phyloP scores from a whole-genome alignment of 92 coral and sea anemone species.

The Pocillopora meandrina region DNA sequence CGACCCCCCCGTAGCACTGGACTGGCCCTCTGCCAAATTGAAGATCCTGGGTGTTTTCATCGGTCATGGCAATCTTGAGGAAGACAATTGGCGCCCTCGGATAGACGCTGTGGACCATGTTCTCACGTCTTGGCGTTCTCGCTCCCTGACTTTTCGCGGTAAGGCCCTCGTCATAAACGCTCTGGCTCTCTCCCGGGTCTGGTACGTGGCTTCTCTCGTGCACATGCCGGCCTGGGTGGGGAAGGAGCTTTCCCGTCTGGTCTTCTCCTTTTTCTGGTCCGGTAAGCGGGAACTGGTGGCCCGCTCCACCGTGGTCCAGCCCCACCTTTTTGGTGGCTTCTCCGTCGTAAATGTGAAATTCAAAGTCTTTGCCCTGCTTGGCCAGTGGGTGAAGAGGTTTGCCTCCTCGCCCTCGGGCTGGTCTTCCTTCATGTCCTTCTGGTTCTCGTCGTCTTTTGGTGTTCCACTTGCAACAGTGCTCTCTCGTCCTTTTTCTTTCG shows the following conservation, averaged over 20 bases:
- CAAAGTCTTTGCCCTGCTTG: background rate
- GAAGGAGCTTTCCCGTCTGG: background rate
- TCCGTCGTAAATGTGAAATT: background rate
- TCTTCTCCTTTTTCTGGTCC: background rate
- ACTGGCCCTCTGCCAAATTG: background rate
- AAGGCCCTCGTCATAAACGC: slow-evolving; percentile 43
- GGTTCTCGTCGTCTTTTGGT: background rate
- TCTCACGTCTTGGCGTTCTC: slow-evolving; percentile 26
- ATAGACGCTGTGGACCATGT: background rate
- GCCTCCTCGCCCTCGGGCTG: background rate
- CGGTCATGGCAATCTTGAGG: slow-evolving; percentile 1
- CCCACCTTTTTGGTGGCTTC: slow-evolving; percentile 5
- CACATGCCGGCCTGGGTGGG: slow-evolving; percentile 7
- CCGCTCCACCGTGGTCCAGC: background rate
- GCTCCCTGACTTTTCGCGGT: slow-evolving; percentile 21
- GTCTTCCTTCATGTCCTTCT: slow-evolving; percentile 1
- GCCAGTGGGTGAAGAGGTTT: background rate
- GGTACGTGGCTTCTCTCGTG: slow-evolving; percentile 30
- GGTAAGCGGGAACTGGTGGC: background rate
- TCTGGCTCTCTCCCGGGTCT: slow-evolving; percentile 42
- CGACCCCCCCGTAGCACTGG: background rate
- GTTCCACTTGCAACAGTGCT: background rate
- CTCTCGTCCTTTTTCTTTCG: background rate
- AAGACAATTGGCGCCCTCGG: slow-evolving; percentile 29
- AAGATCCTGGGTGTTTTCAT: slow-evolving; percentile 19